Base-by-base conservation (phyloP, 2,113 vertebrate species). In the Caranx ignobilis region DNA sequence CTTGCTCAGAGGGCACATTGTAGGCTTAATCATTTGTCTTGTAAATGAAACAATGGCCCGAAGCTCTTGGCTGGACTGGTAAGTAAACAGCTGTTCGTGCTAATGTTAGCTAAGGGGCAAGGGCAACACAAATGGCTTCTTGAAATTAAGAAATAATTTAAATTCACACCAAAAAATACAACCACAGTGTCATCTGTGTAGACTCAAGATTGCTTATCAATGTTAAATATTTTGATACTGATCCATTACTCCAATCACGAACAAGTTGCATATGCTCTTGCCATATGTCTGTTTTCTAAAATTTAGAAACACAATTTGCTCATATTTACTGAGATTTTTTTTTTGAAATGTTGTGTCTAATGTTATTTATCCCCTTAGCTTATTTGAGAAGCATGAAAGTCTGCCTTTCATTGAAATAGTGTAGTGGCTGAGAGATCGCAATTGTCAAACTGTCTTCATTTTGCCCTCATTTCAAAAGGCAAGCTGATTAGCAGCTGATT, bases 201-300 rank as follows among this genome's bases (percentile, higher is more conserved):
- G 63, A 57, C 41, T 18, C 10, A 41, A 56, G 37, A 75, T 41
- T 19, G 12, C 12, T 61, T 31, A 31, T 59, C 47, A 2, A 12
- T 48, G 4, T 57, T 43, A 62, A 63, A 50, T 52, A 66, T 60
- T 71, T 11, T 34, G 52, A 35, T 66, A 60, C 60, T 54, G 35
- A 65, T 52, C 50, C n/a, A 64, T 26, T 26, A 50, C 41, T 57
- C 6, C 31, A 48, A 9, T 48, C 0, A 18, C 18, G 16, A 70
- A 77, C 8, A 69, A 62, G 15, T 43, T 43, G 4, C 35, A 37
- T 37, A 7, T 37, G 35, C 35, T 7, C 19, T 50, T 77, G 1
- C 56, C 48, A 15, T 63, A 52, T 47, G 12, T 16, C 5, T 54
- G 18, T 48, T 80, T 37, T 77, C 59, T 37, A 37, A 1, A 26